Percentiles rank a stretch among this genome's conserved stretches.
phyloP scores from a whole-genome alignment of 2,797 vertebrate genomes.

The Pelobates cultripes region DNA sequence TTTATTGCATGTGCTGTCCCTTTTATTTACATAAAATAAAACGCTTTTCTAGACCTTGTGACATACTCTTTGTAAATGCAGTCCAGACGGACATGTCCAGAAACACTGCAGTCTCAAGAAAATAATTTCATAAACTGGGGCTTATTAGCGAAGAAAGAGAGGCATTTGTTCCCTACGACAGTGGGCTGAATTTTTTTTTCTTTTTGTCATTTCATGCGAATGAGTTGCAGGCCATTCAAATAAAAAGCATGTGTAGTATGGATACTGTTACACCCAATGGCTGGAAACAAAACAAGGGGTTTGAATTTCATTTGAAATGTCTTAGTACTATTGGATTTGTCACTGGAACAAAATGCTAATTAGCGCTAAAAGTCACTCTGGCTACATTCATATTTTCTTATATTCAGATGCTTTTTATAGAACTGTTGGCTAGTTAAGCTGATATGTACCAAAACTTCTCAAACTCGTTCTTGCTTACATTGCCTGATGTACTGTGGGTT shows the following conservation, averaged over 20 bases:
- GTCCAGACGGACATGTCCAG: not conserved
- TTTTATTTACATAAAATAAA: too few species aligned
- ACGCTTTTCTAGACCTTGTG: too few species aligned
- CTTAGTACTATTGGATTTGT: slow-evolving; percentile 47
- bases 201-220: slow-evolving; percentile 65
- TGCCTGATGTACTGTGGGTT: too few species aligned
- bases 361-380: slow-evolving; percentile 44
- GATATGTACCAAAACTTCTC: too few species aligned
- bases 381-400: not conserved
- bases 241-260: slow-evolving; percentile 70
- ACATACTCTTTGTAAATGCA: too few species aligned
- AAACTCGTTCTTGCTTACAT: too few species aligned
- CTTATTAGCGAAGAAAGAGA: slow-evolving; percentile 58
- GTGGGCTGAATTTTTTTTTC: slow-evolving; percentile 60
- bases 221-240: slow-evolving; percentile 70
- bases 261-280: slow-evolving; percentile 65
- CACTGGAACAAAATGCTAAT: slow-evolving; percentile 51
- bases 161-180: slow-evolving; percentile 63
- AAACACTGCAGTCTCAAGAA: slow-evolving; percentile 40
- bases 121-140: slow-evolving; percentile 59
- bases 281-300: slow-evolving; percentile 65
- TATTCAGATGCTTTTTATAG: not conserved
- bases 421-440: too few species aligned
- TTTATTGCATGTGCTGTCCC: too few species aligned
- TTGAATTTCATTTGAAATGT: slow-evolving; percentile 60